Evolutionary conservation across 2,797 vertebrate species (phyloP).

Genomic region (Percopsis omiscomaycus): DNA sequence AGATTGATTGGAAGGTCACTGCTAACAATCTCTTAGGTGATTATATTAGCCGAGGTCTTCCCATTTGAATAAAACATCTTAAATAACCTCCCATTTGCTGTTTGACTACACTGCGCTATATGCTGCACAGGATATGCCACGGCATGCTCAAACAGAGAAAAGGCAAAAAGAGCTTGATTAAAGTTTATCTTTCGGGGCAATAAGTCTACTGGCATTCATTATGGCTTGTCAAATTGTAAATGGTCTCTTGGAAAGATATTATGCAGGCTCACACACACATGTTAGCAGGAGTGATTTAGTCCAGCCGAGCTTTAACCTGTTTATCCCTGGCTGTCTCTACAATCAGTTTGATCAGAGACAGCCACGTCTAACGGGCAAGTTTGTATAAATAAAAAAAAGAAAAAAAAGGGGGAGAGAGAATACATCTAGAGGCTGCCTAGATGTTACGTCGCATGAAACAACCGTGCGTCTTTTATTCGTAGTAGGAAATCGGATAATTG

Average conservation of each 20-base stretch:
- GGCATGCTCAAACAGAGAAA: slow-evolving; percentile 77
- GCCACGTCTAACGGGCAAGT: slow-evolving; percentile 28
- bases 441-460: slow-evolving; percentile 3
- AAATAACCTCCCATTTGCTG: slow-evolving; percentile 77
- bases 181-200: slow-evolving; percentile 84
- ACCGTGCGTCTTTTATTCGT: slow-evolving; percentile 36
- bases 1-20: slow-evolving; percentile 70
- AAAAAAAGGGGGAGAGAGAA: slow-evolving; percentile 22
- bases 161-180: slow-evolving; percentile 79
- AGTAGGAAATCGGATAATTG: slow-evolving; percentile 48
- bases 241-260: slow-evolving; percentile 72
- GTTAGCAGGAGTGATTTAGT: slow-evolving; percentile 73
- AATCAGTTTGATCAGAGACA: slow-evolving; percentile 55
- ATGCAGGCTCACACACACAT: slow-evolving; percentile 77
- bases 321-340: slow-evolving; percentile 57
- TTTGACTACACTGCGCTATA: slow-evolving; percentile 73
- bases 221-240: slow-evolving; percentile 84
- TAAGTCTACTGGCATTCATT: slow-evolving; percentile 84
- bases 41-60: slow-evolving; percentile 74
- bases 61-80: slow-evolving; percentile 79
- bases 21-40: slow-evolving; percentile 64
- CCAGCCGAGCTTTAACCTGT: slow-evolving; percentile 65
- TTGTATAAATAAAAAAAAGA: not conserved
- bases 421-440: not conserved
- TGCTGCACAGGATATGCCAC: slow-evolving; percentile 72